Evolutionary conservation across 2,797 vertebrate genomes (phyloP), one percentile per base, ranked within the genome.

Genomic region (Protosalanx chinensis): DNA sequence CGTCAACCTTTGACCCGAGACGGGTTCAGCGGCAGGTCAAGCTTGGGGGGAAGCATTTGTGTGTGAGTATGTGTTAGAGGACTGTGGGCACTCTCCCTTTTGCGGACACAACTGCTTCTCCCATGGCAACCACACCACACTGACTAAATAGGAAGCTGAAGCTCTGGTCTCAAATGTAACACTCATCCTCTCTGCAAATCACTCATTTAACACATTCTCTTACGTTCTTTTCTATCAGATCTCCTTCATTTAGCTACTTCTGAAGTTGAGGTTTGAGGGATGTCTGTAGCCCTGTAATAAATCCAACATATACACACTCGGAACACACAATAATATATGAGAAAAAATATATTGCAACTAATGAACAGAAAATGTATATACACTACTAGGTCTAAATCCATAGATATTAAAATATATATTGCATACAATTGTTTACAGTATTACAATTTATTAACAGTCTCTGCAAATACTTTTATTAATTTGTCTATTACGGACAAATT

Each of bases 1-100:
- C 72, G 68, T 78, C 67, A 51, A 76, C 81, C 79, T 76, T 67
- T 63, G 60, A 80, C 78, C 77, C 74, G 35, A 72, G 72, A 75
- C 71, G 66, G 81, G 84, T 82, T 83, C 79, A 85, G 72, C 64
- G 29, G 67, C 72, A 81, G 84, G 82, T 84, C 82, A 84, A 72
- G 66, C 68, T 29, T 30, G 68, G 71, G 68, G 73, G 58, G 27
- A 72, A 32, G 59, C 64, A 67, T 61, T 58, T 49, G 61, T 63
- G 57, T 75, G 62, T 62, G 60, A 30, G 23, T 53, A 33, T 70
- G 64, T 66, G 35, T 64, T 69, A 53, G 60, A 32, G 53, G 41
- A 35, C 27, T 64, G 56, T 33, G 53, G 30, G 62, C 67, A 62
- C 63, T 70, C 68, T 75, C 41, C 68, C 71, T 73, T 64, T 65